Conservation (phyloP, 2,797 vertebrate genomes). For the Syngnathus acus region DNA sequence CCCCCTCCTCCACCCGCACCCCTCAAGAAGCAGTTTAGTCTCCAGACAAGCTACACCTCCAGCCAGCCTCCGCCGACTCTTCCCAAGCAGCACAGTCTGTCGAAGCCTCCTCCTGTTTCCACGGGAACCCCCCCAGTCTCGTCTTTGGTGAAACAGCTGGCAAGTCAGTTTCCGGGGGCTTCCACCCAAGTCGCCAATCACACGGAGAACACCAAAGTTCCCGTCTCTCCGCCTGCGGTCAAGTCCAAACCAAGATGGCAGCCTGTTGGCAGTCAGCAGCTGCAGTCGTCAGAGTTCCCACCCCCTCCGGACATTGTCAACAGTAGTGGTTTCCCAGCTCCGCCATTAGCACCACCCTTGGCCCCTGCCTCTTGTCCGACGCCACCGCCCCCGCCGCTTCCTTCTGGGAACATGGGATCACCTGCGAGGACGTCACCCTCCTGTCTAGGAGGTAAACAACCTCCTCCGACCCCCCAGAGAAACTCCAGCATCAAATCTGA, state of each 20-base stretch:
- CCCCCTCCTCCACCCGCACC: constrained; percentile 68
- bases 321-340: constrained; percentile 73
- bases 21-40: constrained; percentile 75
- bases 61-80: constrained; percentile 69
- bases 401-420: constrained; percentile 63
- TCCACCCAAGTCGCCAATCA: constrained; percentile 59
- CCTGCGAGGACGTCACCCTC: constrained; percentile 70
- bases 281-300: constrained; percentile 79
- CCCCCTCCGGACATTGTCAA: constrained; percentile 78
- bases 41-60: constrained; percentile 46
- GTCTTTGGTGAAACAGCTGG: constrained; percentile 81
- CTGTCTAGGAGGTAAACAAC: constrained; percentile 76
- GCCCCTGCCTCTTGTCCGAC: constrained; percentile 56
- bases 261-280: constrained; percentile 60
- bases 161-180: constrained; percentile 82
- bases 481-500: constrained; percentile 82
- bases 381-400: constrained; percentile 68
- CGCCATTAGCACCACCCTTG: constrained; percentile 61
- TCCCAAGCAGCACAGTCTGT: constrained; percentile 85
- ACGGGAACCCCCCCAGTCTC: constrained; percentile 56
- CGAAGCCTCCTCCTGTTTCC: constrained; percentile 58
- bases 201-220: constrained; percentile 62
- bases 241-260: constrained; percentile 95
- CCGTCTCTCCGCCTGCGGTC: constrained; percentile 85
- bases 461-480: constrained; percentile 85